Evolutionary conservation across 1,140 invertebrate genomes (phyloP).

Genomic region (Conopomorpha cramerella): DNA sequence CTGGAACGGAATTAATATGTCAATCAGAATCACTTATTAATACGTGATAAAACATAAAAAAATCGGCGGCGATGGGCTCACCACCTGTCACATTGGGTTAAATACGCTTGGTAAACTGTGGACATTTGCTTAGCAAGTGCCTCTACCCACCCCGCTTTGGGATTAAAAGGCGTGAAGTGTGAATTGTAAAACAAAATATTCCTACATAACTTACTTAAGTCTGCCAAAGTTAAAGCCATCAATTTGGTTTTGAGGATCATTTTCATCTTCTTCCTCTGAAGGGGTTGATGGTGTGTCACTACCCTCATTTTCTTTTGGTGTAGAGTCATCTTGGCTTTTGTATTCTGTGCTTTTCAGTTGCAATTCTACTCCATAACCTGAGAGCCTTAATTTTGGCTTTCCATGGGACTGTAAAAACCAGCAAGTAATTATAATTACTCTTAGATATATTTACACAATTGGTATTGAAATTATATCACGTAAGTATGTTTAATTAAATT

Average conservation of each 20-base stretch:
- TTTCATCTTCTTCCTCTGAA: constrained; percentile 66
- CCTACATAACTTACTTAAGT: constrained; percentile 72
- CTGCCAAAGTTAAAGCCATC: constrained; percentile 90
- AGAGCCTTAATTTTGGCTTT: constrained; percentile 73
- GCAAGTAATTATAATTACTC: no score
- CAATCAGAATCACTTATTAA: background rate
- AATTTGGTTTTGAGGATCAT: constrained; percentile 65
- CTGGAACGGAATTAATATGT: constrained; percentile 38
- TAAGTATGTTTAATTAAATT: constrained; percentile 10
- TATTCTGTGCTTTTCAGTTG: constrained; percentile 99
- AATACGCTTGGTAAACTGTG: no score
- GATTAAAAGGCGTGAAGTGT: no score
- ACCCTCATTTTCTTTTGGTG: constrained; percentile 58
- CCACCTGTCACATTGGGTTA: no score
- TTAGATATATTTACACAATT: no score
- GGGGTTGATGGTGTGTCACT: constrained; percentile 53
- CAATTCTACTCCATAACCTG: constrained; percentile 97
- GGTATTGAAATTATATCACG: no score
- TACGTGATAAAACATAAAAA: background rate
- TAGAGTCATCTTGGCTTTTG: constrained; percentile 94
- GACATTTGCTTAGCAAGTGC: no score
- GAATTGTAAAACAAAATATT: no score
- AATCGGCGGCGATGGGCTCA: no score
- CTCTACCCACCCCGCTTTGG: no score
- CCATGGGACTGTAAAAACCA: constrained; percentile 61